Evolutionary conservation across 1,140 invertebrate species (phyloP).

Genomic region (Drusus annulatus): DNA sequence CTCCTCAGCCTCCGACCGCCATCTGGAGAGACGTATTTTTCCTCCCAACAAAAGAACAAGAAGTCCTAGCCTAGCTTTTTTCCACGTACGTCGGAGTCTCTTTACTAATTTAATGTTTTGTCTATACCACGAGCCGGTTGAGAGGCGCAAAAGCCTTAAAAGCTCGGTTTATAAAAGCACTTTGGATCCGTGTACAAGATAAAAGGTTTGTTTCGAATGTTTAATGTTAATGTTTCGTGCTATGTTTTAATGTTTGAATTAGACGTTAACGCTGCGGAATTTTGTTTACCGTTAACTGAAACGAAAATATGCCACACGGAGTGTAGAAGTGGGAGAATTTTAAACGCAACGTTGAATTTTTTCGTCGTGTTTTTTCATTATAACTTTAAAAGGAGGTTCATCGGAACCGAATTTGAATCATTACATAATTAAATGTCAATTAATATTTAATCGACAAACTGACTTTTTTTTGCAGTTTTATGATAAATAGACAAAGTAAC

Average conservation of each 20-base stretch:
- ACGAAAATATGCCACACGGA: background rate
- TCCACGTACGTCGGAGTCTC: background rate
- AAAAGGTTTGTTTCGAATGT: slow-evolving; percentile 30
- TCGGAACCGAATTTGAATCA: too few species aligned
- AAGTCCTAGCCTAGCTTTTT: slow-evolving; percentile 27
- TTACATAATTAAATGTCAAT: too few species aligned
- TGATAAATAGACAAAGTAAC: too few species aligned
- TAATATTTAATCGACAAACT: too few species aligned
- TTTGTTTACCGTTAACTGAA: background rate
- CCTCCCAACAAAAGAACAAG: slow-evolving; percentile 25
- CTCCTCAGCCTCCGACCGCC: slow-evolving; percentile 4
- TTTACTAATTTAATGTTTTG: slow-evolving; percentile 43
- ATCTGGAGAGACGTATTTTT: slow-evolving; percentile 35
- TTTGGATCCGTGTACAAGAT: slow-evolving; percentile 8
- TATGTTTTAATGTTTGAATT: too few species aligned
- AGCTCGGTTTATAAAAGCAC: slow-evolving; percentile 38
- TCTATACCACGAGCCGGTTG: slow-evolving; percentile 22
- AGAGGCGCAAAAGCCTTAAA: slow-evolving; percentile 39
- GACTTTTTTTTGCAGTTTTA: too few species aligned
- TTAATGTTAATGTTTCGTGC: background rate
- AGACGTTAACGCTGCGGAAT: too few species aligned
- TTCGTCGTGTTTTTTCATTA: too few species aligned
- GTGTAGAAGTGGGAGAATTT: too few species aligned
- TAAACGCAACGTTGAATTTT: too few species aligned
- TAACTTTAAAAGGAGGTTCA: too few species aligned